Percentiles rank a stretch among this genome's conserved stretches.
Evolutionary conservation across 2,888 invertebrate genomes (phyloP).

Genomic region (Hypercompe scribonia): DNA sequence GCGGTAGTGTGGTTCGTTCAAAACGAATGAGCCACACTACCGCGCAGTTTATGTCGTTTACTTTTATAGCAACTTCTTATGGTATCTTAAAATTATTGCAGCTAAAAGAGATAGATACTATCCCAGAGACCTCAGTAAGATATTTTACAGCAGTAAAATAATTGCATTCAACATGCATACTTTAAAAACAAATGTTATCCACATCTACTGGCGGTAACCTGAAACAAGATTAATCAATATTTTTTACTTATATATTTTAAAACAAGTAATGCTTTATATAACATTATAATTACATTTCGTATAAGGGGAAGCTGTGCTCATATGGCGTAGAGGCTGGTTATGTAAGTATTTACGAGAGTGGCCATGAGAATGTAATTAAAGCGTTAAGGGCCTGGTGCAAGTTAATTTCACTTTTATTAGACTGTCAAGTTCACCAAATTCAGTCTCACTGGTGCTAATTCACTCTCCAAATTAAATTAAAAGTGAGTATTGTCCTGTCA

Average conservation of each 20-base stretch:
- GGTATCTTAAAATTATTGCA: slow-evolving; percentile 4
- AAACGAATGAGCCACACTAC: too few relatives aligned
- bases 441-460: too few relatives aligned
- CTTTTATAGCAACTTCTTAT: neutral
- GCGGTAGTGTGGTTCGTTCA: neutral
- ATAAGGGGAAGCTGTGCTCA: neutral
- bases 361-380: too few relatives aligned
- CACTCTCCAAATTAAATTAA: too few relatives aligned
- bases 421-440: too few relatives aligned
- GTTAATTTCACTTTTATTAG: too few relatives aligned
- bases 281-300: neutral
- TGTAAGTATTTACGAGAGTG: too few relatives aligned
- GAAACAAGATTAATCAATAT: slow-evolving; percentile 16
- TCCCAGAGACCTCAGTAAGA: slow-evolving; percentile 33
- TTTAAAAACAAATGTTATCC: slow-evolving; percentile 32
- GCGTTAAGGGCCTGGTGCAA: too few relatives aligned
- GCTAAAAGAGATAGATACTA: slow-evolving; percentile 41
- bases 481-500: too few relatives aligned
- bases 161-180: slow-evolving; percentile 39
- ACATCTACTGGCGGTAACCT: slow-evolving; percentile 20
- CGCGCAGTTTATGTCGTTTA: neutral
- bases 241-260: neutral
- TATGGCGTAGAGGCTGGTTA: too few relatives aligned
- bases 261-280: too few relatives aligned
- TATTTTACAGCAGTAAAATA: slow-evolving; percentile 37